Conservation (phyloP, 2,797 vertebrate species). For the Darevskia mixta region DNA sequence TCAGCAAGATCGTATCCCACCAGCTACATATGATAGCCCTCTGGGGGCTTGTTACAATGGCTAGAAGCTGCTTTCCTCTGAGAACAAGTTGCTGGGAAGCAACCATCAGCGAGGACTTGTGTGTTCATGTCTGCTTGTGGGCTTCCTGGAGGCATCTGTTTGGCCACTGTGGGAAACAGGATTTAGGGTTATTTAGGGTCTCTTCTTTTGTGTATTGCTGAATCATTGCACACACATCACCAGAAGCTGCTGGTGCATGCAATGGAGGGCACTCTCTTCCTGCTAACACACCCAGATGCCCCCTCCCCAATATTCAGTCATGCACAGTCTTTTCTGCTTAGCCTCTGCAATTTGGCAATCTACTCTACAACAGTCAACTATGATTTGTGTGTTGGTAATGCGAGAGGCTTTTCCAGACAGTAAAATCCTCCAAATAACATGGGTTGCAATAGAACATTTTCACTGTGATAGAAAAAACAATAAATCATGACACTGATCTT, state of each 20-base stretch:
- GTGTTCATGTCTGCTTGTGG: background rate
- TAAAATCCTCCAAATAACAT: constrained; percentile 20
- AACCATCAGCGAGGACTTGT: no score
- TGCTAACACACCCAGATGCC: background rate
- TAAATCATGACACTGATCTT: constrained; percentile 14
- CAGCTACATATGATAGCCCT: background rate
- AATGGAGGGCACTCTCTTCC: background rate
- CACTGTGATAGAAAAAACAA: background rate
- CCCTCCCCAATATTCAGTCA: background rate
- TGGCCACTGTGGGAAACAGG: background rate
- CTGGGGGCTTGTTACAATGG: background rate
- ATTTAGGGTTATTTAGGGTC: background rate
- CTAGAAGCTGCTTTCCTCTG: no score
- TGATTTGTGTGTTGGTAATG: constrained; percentile 1
- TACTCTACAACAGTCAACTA: background rate
- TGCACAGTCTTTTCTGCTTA: background rate
- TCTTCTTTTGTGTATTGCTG: background rate
- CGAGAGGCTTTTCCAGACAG: background rate
- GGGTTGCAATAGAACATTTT: constrained; percentile 17
- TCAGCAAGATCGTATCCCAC: background rate
- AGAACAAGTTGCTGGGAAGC: no score
- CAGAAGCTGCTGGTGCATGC: background rate
- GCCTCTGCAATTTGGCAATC: background rate
- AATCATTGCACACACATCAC: background rate
- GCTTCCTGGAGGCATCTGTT: background rate